Evolutionary conservation across 2,888 invertebrate genomes (phyloP), one percentile per base, ranked within the genome.

Genomic region (Rhaphigaster nebulosa): DNA sequence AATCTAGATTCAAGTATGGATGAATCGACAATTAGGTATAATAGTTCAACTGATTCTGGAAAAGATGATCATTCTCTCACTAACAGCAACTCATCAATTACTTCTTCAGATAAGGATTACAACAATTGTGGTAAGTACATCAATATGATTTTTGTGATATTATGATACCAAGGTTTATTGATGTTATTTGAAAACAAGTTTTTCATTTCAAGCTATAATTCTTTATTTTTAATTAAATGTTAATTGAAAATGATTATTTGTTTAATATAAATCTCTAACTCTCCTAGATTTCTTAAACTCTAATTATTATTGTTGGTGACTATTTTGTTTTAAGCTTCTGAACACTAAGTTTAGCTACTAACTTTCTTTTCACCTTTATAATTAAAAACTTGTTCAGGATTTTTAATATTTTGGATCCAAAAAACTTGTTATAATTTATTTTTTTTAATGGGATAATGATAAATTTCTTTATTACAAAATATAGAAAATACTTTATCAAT

Each of bases 1-100:
- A 91, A 88, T 87, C 80, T 91, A 54, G 92, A 92, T 60, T 92
- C 92, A 52, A 92, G 91, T 87, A 91, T 92, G 90, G 92, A 92
- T 84, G 92, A 91, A 56, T 91, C 92, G 38, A 91, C 91, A 23
- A 87, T 92, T 38, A 92, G 91, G 76, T 91, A 91, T 89, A 90
- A 90, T 38, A 92, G 92, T 60, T 92, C 92, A 26, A 92, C 92
- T n/a, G 92, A 92, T 89, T 92, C 92, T 3, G 92, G 92, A 34
- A 92, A 92, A 91, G 92, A 92, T 80, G 91, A 92, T 87, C 91
- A 92, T 38, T 92, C 91, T 26, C 60, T 92, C n/a, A 91, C 91
- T n/a, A 91, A 91, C 18, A 91, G 90, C 70, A 91, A 90, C 54
- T 91, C 91, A 45, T 91, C 91, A 10, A 92, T 91, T 18, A 88